Base-by-base conservation (phyloP, 2,113 vertebrate species). In the Oplegnathus fasciatus region DNA sequence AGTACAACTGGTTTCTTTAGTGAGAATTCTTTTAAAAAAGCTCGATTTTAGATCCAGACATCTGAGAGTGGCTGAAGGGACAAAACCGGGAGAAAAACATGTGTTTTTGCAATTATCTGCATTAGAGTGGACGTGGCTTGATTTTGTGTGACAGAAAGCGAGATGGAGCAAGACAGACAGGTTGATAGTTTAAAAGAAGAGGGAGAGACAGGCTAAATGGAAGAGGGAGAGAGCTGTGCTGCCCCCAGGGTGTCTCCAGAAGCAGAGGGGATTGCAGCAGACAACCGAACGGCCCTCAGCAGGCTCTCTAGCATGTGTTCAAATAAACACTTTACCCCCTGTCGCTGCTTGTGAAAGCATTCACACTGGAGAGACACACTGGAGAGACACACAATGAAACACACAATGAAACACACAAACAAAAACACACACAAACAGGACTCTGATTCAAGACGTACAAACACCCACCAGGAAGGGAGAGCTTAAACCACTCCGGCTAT, bases 251-350 rank as follows among this genome's bases (percentile, higher is more conserved):
- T 77, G 73, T 84, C 84, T 89, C 72, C 67, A 83, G 82, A 75
- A 69, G 74, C 62, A 84, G 75, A 78, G 71, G 75, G 80, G 64
- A 87, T 86, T 67, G 89, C 67, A 82, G 76, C 83, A 86, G 86
- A 77, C 79, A 82, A 75, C 52, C 26, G 30, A 93, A 68, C 42
- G 15, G 48, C 82, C 80, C 92, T 74, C 90, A 87, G 92, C 90
- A 83, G 84, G 90, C 73, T 83, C 80, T 88, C 60, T 34, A 82
- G 83, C 86, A 80, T 86, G 89, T 90, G 90, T 84, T 90, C 87
- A 88, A 85, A 94, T 86, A 91, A 94, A 90, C 91, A 93, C 85
- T 92, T 91, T 83, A 89, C 90, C 92, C 84, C 94, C 90, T 50
- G 83, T 85, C 50, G 74, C 82, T 87, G 75, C 83, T 80, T 54